These are phyloP conservation scores for Netelia virgata DNA, from an alignment of 2,888 invertebrate genomes.

Conservation along the genomic window DNA sequence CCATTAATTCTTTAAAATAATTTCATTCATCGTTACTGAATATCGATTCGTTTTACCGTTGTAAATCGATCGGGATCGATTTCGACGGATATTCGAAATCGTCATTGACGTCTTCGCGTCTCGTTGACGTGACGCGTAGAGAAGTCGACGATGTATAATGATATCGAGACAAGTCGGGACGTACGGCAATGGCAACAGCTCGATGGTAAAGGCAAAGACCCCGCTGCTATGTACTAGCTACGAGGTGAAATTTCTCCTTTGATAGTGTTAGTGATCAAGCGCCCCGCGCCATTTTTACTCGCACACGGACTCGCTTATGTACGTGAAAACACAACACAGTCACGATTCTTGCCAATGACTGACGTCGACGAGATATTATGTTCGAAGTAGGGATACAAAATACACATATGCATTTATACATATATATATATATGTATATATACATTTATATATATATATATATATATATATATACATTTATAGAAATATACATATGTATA, in stretches of 20 bases:
- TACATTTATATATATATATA: background rate
- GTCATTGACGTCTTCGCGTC: background rate
- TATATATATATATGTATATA: background rate
- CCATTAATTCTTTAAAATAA: no score
- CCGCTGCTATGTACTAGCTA: constrained; percentile 63
- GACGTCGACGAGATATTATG: constrained; percentile 50
- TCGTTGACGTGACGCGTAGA: background rate
- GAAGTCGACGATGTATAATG: constrained; percentile 16
- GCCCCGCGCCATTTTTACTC: constrained; percentile 25
- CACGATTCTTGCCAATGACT: constrained; percentile 52
- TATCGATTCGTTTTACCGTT: no score
- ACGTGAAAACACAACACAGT: background rate
- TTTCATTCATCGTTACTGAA: no score
- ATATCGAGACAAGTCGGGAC: constrained; percentile 12
- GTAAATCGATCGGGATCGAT: background rate
- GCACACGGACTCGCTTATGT: background rate
- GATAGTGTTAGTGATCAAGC: constrained; percentile 64
- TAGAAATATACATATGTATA: constrained; percentile 6
- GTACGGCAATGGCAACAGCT: constrained; percentile 48
- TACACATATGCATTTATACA: background rate
- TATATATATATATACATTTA: background rate
- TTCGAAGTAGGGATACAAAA: constrained; percentile 47
- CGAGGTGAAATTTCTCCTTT: constrained; percentile 80
- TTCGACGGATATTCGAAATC: constrained; percentile 73
- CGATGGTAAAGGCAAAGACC: constrained; percentile 55